These are phyloP conservation scores for Anser brachyrhynchus DNA, from an alignment of 2,113 vertebrate species.

Conservation along the genomic window DNA sequence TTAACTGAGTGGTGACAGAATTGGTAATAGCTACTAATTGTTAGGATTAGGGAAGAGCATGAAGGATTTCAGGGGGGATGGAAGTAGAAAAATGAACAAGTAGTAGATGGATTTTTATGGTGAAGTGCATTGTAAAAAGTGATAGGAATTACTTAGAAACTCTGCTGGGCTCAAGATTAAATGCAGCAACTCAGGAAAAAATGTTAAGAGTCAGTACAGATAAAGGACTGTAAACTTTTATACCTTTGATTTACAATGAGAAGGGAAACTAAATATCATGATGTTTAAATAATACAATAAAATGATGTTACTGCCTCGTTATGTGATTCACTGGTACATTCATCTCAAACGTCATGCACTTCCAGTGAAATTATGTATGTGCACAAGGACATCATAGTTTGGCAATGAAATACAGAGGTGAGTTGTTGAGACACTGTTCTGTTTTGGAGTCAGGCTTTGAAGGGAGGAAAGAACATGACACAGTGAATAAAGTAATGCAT, in stretches of 20 bases:
- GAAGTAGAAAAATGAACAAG: background rate
- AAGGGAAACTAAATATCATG: background rate
- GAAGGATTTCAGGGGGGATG: background rate
- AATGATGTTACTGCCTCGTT: background rate
- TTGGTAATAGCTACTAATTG: background rate
- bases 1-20: background rate
- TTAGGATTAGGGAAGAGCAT: background rate
- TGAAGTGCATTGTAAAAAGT: background rate
- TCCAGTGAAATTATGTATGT: background rate
- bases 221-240: background rate
- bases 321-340: background rate
- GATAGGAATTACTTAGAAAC: background rate
- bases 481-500: background rate
- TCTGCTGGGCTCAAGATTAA: background rate
- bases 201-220: background rate
- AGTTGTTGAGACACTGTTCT: background rate
- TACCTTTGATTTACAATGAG: background rate
- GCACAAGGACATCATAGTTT: background rate
- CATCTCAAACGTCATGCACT: background rate
- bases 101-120: background rate
- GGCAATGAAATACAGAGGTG: background rate
- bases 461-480: background rate
- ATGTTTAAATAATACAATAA: background rate
- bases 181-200: background rate
- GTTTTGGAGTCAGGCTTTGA: background rate